These are phyloP conservation scores for Oncopodura yosiiana DNA, from an alignment of 1,140 invertebrate genomes.

Conservation along the genomic window DNA sequence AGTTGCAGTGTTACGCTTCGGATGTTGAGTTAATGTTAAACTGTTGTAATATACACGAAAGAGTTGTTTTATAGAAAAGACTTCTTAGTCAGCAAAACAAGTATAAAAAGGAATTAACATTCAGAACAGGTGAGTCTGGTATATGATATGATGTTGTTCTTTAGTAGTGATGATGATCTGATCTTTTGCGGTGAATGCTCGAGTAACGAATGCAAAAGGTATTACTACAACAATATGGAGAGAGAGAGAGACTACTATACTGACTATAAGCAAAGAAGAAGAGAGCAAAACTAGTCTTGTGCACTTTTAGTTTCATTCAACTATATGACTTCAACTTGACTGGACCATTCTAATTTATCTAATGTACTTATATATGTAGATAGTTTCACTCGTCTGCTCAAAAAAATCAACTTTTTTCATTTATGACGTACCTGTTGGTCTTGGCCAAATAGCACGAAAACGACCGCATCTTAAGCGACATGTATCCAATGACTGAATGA, in stretches of 20 bases:
- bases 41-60: background rate
- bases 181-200: slow-evolving; percentile 14
- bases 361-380: too few species aligned
- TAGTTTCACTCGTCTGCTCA: too few species aligned
- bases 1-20: too few species aligned
- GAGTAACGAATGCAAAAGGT: slow-evolving; percentile 14
- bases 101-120: background rate
- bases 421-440: slow-evolving; percentile 34
- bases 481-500: slow-evolving; percentile 35
- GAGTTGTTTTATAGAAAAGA: background rate
- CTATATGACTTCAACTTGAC: too few species aligned
- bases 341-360: too few species aligned
- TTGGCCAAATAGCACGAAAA: slow-evolving; percentile 36
- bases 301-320: too few species aligned
- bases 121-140: background rate
- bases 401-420: too few species aligned
- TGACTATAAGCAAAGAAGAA: background rate
- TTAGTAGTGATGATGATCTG: background rate
- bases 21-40: too few species aligned
- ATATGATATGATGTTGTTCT: too few species aligned
- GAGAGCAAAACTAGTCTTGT: too few species aligned
- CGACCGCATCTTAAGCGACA: slow-evolving; percentile 34
- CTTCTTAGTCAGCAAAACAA: too few species aligned
- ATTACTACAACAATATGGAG: slow-evolving; percentile 1
- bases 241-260: background rate